phyloP scores from a whole-genome alignment of 2,113 vertebrate species.

The Cynopterus brachyotis region DNA sequence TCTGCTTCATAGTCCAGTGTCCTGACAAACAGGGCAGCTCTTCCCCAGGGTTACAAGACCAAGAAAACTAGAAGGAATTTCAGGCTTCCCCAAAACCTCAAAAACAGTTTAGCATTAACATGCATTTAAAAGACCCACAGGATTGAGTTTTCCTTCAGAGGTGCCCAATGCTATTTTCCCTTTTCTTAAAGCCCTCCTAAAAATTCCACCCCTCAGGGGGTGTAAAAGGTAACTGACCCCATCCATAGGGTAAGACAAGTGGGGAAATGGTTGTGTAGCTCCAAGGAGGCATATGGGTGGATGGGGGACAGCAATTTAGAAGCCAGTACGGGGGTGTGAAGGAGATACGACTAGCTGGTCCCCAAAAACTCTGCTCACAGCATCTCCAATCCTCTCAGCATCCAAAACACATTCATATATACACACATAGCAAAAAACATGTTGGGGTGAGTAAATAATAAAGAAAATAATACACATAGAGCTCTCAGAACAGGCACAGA shows the following conservation, averaged over 20 bases:
- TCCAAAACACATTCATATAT: neutral
- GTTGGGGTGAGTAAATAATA: neutral
- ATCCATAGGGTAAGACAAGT: neutral
- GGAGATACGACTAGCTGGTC: neutral
- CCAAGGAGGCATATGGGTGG: neutral
- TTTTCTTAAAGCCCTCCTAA: neutral
- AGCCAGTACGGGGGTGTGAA: rapidly evolving
- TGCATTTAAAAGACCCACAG: neutral
- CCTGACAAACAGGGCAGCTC: neutral
- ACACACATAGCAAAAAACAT: neutral
- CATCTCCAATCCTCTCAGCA: neutral
- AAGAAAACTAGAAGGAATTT: neutral
- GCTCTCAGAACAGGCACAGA: neutral
- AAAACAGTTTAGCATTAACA: neutral
- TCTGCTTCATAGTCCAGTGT: neutral
- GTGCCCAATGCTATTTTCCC: neutral
- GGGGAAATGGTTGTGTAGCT: neutral
- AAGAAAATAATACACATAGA: neutral
- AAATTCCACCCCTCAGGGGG: neutral
- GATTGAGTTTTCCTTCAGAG: neutral
- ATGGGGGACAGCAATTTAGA: neutral
- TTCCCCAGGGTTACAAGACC: neutral
- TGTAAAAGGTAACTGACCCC: neutral
- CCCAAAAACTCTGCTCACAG: neutral
- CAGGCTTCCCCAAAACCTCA: neutral